Base-by-base conservation (phyloP, 1,140 invertebrate species). In the Eriosoma lanigerum region DNA sequence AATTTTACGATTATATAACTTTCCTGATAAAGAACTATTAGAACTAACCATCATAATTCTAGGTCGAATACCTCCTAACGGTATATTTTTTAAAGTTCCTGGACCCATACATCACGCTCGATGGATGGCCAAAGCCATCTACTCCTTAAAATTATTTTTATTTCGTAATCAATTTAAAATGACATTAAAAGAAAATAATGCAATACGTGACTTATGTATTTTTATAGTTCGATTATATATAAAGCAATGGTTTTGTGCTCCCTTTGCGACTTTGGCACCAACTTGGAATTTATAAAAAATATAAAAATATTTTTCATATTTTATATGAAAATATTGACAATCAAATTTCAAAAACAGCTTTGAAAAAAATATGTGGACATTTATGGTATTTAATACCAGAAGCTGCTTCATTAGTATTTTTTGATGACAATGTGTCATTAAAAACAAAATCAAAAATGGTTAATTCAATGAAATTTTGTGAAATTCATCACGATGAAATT, bases 331-430 rank as follows among this genome's bases (percentile, higher is more conserved):
- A 48, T 15, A 81, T 82, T 52, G 56, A 83, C 68, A 1, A 15
- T n/a, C 32, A 83, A 70, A 81, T 83, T 29, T 72, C 58, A 29
- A 29, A 73, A 13, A 50, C 52, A 19, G 81, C 80, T 19, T 44
- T 73, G 19, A 62, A 76, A 1, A 85, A 84, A 76, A 82, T 85
- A 13, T 38, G 38, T 13, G 75, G 78, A 26, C 84, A 85, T 82
- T 64, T 85, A 29, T 85, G 84, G 83, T 84, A 84, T 81, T 82
- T 84, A 68, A 80, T 50, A 26, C 80, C 83, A 50, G 81, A 84
- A 76, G 44, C 82, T 50, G 81, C 78, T 70, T 68, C 68, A 52
- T 81, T 85, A 64, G 80, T 82, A 44, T 83, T 85, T 72, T 85
- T 85, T 82, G 84, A 85, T 82, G 62, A 58, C n/a, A 80, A 78